Percentiles rank a stretch among this genome's conserved stretches.
Evolutionary conservation across 2,888 invertebrate species (phyloP).

Genomic region (Eupeodes luniger): DNA sequence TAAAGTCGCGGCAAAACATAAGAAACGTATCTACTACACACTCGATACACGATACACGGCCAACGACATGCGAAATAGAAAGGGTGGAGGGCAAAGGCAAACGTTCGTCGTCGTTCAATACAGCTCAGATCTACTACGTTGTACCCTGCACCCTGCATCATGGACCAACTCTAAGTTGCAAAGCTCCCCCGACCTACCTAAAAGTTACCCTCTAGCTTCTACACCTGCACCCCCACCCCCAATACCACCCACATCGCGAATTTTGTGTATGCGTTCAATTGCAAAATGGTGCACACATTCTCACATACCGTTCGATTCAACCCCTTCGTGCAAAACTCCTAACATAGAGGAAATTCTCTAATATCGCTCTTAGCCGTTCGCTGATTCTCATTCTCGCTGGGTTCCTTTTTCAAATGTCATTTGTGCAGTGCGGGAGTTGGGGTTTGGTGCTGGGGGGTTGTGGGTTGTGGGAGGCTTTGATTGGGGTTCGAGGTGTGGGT

Average conservation of each 20-base stretch:
- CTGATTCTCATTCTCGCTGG: slow-evolving; percentile 68
- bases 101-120: slow-evolving; percentile 47
- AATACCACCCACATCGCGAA: neutral
- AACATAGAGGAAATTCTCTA: slow-evolving; percentile 73
- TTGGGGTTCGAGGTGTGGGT: slow-evolving; percentile 7
- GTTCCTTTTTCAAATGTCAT: slow-evolving; percentile 75
- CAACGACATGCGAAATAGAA: slow-evolving; percentile 7
- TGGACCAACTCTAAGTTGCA: slow-evolving; percentile 19
- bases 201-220: slow-evolving; percentile 24
- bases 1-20: slow-evolving; percentile 72
- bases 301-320: slow-evolving; percentile 70
- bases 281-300: slow-evolving; percentile 70
- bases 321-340: slow-evolving; percentile 41
- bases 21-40: slow-evolving; percentile 63
- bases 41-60: neutral
- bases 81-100: neutral
- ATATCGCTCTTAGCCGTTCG: slow-evolving; percentile 75
- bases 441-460: slow-evolving; percentile 25
- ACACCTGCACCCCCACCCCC: slow-evolving; percentile 11
- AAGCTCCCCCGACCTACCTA: slow-evolving; percentile 30
- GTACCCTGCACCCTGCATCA: neutral
- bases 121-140: slow-evolving; percentile 52
- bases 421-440: slow-evolving; percentile 39
- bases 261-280: slow-evolving; percentile 68
- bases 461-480: neutral